phyloP scores from a whole-genome alignment of 2,888 invertebrate genomes.

The Stomorhina lunata region DNA sequence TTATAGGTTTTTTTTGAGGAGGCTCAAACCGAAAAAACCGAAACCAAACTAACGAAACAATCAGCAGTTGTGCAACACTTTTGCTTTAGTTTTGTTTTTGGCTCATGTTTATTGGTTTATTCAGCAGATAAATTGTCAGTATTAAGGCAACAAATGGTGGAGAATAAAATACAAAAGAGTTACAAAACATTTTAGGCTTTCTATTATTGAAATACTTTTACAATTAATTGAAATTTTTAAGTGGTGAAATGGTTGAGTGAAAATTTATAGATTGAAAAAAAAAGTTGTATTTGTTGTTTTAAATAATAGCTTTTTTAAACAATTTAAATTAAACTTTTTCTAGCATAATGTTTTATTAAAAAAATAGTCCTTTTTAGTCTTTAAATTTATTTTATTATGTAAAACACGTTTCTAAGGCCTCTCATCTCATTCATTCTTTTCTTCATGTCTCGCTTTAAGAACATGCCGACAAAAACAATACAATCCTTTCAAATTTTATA shows the following conservation, averaged over 20 bases:
- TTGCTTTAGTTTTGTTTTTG: not conserved
- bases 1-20: not conserved
- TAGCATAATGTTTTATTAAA: too few relatives aligned
- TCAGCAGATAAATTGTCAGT: constrained; percentile 25
- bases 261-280: not conserved
- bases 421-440: not conserved
- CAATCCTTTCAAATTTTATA: not conserved
- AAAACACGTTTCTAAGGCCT: too few relatives aligned
- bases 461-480: not conserved
- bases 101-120: constrained; percentile 32
- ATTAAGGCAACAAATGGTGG: not conserved
- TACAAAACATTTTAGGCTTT: not conserved
- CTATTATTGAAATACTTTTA: constrained; percentile 46
- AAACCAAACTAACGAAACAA: constrained; percentile 22
- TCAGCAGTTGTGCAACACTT: constrained; percentile 21
- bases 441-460: too few relatives aligned
- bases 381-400: too few relatives aligned
- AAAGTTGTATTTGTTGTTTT: not conserved
- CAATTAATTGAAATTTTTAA: constrained; percentile 46
- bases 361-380: too few relatives aligned
- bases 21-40: not conserved
- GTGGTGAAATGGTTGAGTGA: not conserved
- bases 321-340: too few relatives aligned
- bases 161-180: not conserved
- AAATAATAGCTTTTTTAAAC: too few relatives aligned